These are phyloP conservation scores for Rhinopomastus cyanomelas DNA, from an alignment of 2,113 vertebrate species.

Conservation along the genomic window DNA sequence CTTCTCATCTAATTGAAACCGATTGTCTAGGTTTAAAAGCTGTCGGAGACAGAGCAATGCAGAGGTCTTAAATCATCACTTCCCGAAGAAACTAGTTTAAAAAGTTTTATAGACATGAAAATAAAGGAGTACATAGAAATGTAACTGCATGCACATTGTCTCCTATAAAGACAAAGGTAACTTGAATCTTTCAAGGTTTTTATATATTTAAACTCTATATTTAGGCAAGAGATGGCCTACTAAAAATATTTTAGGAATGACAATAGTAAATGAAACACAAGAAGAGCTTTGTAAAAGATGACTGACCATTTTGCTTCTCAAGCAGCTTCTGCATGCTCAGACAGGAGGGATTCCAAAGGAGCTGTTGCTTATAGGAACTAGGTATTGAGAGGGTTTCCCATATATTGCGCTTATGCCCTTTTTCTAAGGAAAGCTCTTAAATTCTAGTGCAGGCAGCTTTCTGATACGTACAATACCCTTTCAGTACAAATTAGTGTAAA, in stretches of 20 bases:
- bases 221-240: neutral
- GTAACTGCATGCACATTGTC: neutral
- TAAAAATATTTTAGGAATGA: neutral
- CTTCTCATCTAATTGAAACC: neutral
- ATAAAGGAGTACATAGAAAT: neutral
- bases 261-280: neutral
- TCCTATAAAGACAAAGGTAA: neutral
- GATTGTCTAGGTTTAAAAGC: neutral
- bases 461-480: neutral
- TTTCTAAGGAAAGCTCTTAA: neutral
- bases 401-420: neutral
- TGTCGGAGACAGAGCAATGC: neutral
- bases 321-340: neutral
- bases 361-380: neutral
- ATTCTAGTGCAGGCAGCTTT: neutral
- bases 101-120: neutral
- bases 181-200: neutral
- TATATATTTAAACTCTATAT: neutral
- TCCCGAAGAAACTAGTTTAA: neutral
- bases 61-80: neutral
- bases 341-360: neutral
- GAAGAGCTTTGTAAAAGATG: neutral
- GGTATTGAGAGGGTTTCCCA: neutral
- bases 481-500: neutral
- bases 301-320: neutral